Evolutionary conservation across 2,113 vertebrate genomes (phyloP), one percentile per base, ranked within the genome.

Genomic region (Sinocyclocheilus anophthalmus): DNA sequence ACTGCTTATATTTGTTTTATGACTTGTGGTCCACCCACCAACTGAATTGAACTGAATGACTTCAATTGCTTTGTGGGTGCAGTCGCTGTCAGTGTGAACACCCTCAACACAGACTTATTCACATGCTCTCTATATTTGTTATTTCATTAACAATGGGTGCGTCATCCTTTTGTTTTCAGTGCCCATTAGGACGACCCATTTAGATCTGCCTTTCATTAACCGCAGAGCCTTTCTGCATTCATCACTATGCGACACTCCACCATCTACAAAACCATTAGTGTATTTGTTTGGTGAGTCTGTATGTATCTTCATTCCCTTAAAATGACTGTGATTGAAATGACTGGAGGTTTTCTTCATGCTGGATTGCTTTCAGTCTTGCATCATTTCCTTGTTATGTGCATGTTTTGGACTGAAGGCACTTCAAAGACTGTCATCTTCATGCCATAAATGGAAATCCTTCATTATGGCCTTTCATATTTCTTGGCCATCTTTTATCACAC

Each of bases 341-440:
- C 37, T 42, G 33, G 57, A 63, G 78, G 57, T 65, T 63, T 80
- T 81, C 57, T 42, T 81, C 78, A 45, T 24, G 37, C 59, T 18
- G 78, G 78, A 24, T 42, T 81, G 78, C 57, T 81, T 63, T 81
- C 37, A 73, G 72, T 75, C 72, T n/a, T 75, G 78, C 57, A 42
- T 81, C 57, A 81, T n/a, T 45, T 81, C 10, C 39, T 42, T 59
- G 37, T 37, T 12, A 79, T 79, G 39, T 48, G 30, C 30, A 33
- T 33, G n/a, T 63, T 45, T 81, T 82, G 45, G 80, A 69, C 80
- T 82, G 59, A 65, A 82, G 80, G 63, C 24, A 61, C 80, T 82
- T 69, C 80, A 82, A 69, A 82, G 78, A n/a, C 77, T 42, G 77
- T 80, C 61, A 33, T 69, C n/a, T 53, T 82, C 24, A 30, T 53